Evolutionary conservation across 35 echinoderm and acorn worm genomes (phyloP).

Genomic region (Patiria miniata): DNA sequence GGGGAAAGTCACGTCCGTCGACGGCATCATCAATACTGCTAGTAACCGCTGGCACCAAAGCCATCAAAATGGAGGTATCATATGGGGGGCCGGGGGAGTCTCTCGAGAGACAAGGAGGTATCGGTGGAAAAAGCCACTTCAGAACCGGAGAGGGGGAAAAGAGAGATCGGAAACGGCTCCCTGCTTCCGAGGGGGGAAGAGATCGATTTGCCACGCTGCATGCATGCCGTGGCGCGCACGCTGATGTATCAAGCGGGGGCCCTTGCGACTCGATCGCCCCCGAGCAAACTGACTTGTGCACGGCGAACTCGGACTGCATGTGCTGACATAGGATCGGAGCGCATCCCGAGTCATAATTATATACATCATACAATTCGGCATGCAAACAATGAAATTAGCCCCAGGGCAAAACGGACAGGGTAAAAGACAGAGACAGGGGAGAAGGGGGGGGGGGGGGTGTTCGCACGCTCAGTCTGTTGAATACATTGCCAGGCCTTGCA

Average conservation of each 20-base stretch:
- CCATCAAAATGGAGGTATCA: background rate
- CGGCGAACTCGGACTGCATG: too few relatives aligned
- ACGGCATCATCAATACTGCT: too few relatives aligned
- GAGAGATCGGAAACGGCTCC: conserved; percentile 6
- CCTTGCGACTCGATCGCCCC: background rate
- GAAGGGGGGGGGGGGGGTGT: too few relatives aligned
- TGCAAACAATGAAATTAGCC: conserved; percentile 6
- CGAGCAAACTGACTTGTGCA: background rate
- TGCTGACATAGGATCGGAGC: background rate
- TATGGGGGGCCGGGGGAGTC: background rate
- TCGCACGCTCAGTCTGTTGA: too few relatives aligned
- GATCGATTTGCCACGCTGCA: background rate
- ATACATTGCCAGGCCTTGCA: background rate
- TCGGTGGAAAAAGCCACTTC: too few relatives aligned
- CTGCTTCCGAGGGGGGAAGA: background rate
- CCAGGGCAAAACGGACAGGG: too few relatives aligned
- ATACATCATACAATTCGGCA: conserved; percentile 13
- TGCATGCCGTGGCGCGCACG: too few relatives aligned
- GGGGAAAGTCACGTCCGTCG: too few relatives aligned
- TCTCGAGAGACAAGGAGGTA: background rate
- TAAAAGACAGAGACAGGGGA: too few relatives aligned
- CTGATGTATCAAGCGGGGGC: too few relatives aligned
- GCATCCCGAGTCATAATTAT: background rate
- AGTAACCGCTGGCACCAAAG: background rate
- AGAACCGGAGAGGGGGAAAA: background rate